A percentile compares a stretch with the other conserved stretches of the same genome.
phyloP scores from a whole-genome alignment of 1,140 invertebrate species.

The Notospermus geniculatus region DNA sequence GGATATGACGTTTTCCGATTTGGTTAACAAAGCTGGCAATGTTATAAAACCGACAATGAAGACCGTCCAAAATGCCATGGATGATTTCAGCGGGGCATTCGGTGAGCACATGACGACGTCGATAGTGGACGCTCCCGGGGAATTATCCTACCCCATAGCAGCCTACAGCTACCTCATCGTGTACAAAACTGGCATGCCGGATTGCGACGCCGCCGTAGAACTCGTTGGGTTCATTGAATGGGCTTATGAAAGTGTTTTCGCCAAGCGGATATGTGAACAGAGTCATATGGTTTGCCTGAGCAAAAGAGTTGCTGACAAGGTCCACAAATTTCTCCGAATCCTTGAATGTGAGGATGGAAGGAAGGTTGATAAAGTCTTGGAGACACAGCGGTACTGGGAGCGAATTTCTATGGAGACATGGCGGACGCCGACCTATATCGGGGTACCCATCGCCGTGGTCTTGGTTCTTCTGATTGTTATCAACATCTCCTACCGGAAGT shows the following conservation, averaged over 20 bases:
- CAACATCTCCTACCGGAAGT: slow-evolving; percentile 19
- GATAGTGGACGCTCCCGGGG: slow-evolving; percentile 22
- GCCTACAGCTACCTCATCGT: slow-evolving; percentile 40
- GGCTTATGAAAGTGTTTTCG: slow-evolving; percentile 23
- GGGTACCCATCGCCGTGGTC: slow-evolving; percentile 16
- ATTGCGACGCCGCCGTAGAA: slow-evolving; percentile 35
- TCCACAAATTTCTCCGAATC: slow-evolving; percentile 21
- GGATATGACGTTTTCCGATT: slow-evolving; percentile 23
- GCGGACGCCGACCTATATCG: slow-evolving; percentile 24
- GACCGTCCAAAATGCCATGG: slow-evolving; percentile 31
- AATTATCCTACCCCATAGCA: slow-evolving; percentile 34
- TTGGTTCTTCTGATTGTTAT: slow-evolving; percentile 13
- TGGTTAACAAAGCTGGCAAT: slow-evolving; percentile 31
- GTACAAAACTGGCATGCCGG: slow-evolving; percentile 24
- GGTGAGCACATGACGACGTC: slow-evolving; percentile 17
- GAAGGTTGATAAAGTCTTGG: slow-evolving; percentile 25
- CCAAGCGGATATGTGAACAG: slow-evolving; percentile 13
- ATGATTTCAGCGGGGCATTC: slow-evolving; percentile 15
- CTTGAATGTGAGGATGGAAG: slow-evolving; percentile 27
- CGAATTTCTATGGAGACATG: slow-evolving; percentile 22
- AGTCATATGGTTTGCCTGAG: slow-evolving; percentile 31
- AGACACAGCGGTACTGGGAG: slow-evolving; percentile 25
- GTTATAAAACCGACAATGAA: slow-evolving; percentile 15
- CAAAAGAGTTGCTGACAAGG: slow-evolving; percentile 4
- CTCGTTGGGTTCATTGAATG: slow-evolving; percentile 39